These are phyloP conservation scores for Okamejei kenojei DNA, from an alignment of 2,797 vertebrate species.

Conservation along the genomic window DNA sequence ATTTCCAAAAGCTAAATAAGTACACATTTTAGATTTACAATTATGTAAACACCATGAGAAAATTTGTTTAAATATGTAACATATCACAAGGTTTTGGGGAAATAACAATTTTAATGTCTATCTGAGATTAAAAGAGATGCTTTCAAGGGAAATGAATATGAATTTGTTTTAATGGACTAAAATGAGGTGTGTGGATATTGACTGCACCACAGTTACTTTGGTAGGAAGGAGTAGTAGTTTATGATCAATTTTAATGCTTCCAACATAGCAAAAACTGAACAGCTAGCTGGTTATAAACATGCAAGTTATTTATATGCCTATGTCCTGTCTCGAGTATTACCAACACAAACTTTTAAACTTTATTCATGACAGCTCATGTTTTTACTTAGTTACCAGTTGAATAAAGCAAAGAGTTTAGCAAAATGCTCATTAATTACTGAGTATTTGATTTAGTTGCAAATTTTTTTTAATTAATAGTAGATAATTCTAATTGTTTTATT, in stretches of 20 bases:
- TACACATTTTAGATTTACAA: not conserved
- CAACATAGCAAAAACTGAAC: not conserved
- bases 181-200: not conserved
- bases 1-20: not conserved
- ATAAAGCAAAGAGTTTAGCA: not conserved
- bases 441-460: not conserved
- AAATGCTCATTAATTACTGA: not conserved
- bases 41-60: not conserved
- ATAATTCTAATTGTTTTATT: not conserved
- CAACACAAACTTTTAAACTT: not conserved
- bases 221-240: too few relatives aligned
- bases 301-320: not conserved
- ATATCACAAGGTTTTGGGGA: not conserved
- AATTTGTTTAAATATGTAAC: not conserved
- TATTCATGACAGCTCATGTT: not conserved
- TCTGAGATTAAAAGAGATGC: not conserved
- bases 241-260: not conserved
- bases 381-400: not conserved
- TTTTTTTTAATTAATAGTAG: not conserved
- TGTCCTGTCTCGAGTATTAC: not conserved
- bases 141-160: not conserved
- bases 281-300: not conserved
- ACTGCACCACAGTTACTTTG: not conserved
- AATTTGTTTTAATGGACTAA: not conserved
- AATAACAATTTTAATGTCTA: not conserved